Evolutionary conservation across 2,797 vertebrate species (phyloP).

Genomic region (Microctenopoma steveboyesi): DNA sequence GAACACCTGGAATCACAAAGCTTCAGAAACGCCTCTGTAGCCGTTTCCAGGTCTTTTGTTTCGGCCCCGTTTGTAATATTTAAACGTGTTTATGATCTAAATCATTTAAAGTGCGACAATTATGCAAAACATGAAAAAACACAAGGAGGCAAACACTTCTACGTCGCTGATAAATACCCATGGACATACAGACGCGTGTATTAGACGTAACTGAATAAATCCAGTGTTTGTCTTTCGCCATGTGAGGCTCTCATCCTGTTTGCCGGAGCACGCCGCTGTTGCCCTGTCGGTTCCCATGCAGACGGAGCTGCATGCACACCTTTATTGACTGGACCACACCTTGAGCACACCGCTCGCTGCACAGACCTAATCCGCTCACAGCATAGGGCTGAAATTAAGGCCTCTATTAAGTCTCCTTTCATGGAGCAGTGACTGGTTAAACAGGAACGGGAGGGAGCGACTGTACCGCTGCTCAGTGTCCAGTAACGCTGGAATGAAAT

Average conservation of each 20-base stretch:
- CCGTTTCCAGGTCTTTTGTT: no score
- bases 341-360: slow-evolving; percentile 28
- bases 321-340: slow-evolving; percentile 46
- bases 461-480: slow-evolving; percentile 49
- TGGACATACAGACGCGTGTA: no score
- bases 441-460: slow-evolving; percentile 25
- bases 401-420: background rate
- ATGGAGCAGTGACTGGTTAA: background rate
- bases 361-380: background rate
- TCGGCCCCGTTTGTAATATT: no score
- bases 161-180: no score
- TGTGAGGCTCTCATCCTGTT: slow-evolving; percentile 7
- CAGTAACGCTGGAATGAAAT: slow-evolving; percentile 57
- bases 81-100: no score
- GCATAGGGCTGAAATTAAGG: background rate
- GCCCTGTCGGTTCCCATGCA: background rate
- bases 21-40: no score
- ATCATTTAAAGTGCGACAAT: no score
- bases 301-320: slow-evolving; percentile 18
- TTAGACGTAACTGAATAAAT: no score
- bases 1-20: no score
- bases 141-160: no score
- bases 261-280: slow-evolving; percentile 2
- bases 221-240: background rate
- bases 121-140: no score